Evolutionary conservation across 2,113 vertebrate genomes (phyloP).

Genomic region (Ameiurus melas): DNA sequence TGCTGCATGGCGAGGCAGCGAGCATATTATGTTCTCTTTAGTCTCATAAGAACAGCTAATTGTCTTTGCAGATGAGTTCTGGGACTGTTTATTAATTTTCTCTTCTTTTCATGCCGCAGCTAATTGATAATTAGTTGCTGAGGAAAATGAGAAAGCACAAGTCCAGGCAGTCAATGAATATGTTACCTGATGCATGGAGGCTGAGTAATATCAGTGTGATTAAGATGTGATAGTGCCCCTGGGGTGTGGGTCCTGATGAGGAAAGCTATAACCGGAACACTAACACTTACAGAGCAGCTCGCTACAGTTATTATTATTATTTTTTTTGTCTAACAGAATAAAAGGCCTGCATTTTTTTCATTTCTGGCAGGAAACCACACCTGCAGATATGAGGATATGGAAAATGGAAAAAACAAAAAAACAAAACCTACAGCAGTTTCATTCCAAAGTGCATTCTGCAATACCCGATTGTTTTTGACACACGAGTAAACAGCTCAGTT

Average conservation of each 20-base stretch:
- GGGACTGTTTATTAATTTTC: constrained; percentile 48
- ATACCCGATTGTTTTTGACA: constrained; percentile 30
- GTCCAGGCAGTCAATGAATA: constrained; percentile 30
- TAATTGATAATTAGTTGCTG: constrained; percentile 56
- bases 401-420: neutral
- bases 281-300: neutral
- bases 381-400: constrained; percentile 12
- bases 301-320: neutral
- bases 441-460: constrained; percentile 25
- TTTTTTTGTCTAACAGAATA: neutral
- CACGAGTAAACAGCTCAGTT: constrained; percentile 37
- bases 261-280: constrained; percentile 4
- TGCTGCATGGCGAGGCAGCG: constrained; percentile 15
- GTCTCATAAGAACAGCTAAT: constrained; percentile 45
- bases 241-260: constrained; percentile 36
- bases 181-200: constrained; percentile 46
- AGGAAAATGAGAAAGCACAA: constrained; percentile 34
- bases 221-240: constrained; percentile 39
- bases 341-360: constrained; percentile 15
- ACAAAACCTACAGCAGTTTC: constrained; percentile 12
- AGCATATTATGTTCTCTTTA: constrained; percentile 36
- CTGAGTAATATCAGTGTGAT: constrained; percentile 35
- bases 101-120: constrained; percentile 19
- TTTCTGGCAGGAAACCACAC: constrained; percentile 18
- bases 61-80: constrained; percentile 38